A percentile compares a stretch with the other conserved stretches of the same genome.
phyloP scores from a whole-genome alignment of 2,113 vertebrate species.

The Gymnobelideus leadbeateri region DNA sequence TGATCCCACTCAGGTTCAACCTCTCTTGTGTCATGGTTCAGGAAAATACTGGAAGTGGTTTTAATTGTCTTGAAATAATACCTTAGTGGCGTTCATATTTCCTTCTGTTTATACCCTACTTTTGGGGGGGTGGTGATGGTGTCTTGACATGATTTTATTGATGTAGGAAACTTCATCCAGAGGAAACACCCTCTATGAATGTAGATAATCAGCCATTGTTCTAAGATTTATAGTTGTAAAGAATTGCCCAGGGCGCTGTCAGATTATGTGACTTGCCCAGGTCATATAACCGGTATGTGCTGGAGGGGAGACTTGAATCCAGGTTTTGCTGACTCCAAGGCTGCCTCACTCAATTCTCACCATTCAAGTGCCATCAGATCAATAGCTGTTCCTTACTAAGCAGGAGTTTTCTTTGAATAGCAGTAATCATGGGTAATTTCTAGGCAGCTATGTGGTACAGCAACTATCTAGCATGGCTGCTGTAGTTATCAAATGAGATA shows the following conservation, averaged over 20 bases:
- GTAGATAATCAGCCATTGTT: background rate
- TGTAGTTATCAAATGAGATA: too few relatives aligned
- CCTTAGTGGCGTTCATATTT: slow-evolving; percentile 14
- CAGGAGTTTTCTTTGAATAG: background rate
- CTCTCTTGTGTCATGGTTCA: slow-evolving; percentile 8
- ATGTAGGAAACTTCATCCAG: background rate
- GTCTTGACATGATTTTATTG: background rate
- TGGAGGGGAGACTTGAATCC: background rate
- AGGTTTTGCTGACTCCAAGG: background rate
- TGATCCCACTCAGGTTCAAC: slow-evolving; percentile 1
- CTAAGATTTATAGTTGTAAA: background rate
- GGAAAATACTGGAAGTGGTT: slow-evolving; percentile 22
- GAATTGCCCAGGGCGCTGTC: background rate
- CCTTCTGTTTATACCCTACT: slow-evolving; percentile 5
- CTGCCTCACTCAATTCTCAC: background rate
- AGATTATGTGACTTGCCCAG: background rate
- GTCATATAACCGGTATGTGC: background rate
- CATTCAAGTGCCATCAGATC: background rate
- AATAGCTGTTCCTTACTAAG: background rate
- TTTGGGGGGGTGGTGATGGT: background rate
- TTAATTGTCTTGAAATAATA: slow-evolving; percentile 29
- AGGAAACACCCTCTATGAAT: background rate
- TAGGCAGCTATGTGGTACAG: too few relatives aligned
- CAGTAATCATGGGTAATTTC: background rate
- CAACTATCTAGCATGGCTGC: too few relatives aligned